These are phyloP conservation scores for Scaptomyza tumidula DNA, from an alignment of 2,888 invertebrate species.

Conservation along the genomic window DNA sequence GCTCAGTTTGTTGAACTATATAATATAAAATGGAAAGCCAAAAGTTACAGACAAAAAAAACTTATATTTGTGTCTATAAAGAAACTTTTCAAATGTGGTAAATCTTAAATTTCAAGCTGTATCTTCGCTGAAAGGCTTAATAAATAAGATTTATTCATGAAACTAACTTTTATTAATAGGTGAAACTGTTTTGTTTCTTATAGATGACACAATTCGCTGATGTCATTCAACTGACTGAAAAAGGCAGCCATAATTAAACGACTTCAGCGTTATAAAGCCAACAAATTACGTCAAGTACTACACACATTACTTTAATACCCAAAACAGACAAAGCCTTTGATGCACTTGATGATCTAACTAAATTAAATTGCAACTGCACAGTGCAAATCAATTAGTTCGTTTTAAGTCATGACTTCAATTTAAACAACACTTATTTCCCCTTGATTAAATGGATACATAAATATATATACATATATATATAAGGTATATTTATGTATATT, in stretches of 20 bases:
- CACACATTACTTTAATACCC: constrained; percentile 6
- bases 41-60: no score
- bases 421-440: not conserved
- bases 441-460: not conserved
- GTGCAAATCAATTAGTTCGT: not conserved
- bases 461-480: not conserved
- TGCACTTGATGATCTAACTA: constrained; percentile 39
- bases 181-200: constrained; percentile 2
- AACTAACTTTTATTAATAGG: not conserved
- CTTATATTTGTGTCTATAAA: no score
- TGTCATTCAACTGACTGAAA: constrained; percentile 32
- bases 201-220: constrained; percentile 48
- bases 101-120: not conserved
- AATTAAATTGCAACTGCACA: constrained; percentile 1
- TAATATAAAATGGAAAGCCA: no score
- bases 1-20: not conserved
- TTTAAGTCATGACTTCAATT: not conserved
- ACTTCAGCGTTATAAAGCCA: constrained; percentile 11
- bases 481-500: not conserved
- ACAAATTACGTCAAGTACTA: constrained; percentile 25
- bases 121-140: no score
- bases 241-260: constrained; percentile 20
- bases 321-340: constrained; percentile 4
- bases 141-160: not conserved
- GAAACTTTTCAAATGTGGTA: not conserved